phyloP scores from a whole-genome alignment of 92 coral and sea anemone genomes.

The Bergia sp. region DNA sequence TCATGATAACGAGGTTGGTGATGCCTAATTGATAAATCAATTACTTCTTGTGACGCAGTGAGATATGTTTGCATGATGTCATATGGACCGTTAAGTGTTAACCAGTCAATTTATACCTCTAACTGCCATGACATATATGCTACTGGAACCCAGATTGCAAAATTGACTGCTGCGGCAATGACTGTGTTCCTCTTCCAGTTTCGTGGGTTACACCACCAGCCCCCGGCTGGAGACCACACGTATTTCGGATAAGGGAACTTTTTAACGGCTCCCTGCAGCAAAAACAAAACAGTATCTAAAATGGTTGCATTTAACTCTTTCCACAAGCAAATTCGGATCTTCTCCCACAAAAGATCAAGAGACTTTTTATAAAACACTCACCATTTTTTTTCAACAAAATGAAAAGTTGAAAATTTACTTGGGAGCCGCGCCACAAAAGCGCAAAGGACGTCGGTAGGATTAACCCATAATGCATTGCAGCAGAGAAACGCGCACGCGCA shows the following conservation, averaged over 20 bases:
- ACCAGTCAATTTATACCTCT: constrained; percentile 69
- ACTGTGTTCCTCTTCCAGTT: constrained; percentile 98
- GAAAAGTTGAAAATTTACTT: neutral
- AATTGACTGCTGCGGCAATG: constrained; percentile 74
- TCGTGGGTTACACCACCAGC: constrained; percentile 99
- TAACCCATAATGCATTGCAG: constrained; percentile 49
- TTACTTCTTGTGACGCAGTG: no score
- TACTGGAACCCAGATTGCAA: constrained; percentile 82
- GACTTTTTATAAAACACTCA: neutral
- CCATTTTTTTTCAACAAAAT: neutral
- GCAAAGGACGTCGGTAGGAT: neutral
- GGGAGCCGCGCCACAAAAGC: constrained; percentile 24
- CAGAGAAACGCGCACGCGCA: constrained; percentile 63
- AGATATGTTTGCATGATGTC: neutral
- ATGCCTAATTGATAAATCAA: no score
- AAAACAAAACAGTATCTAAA: neutral
- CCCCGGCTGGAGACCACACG: constrained; percentile 99
- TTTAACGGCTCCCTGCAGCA: constrained; percentile 87
- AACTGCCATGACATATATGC: constrained; percentile 82
- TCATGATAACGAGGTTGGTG: no score
- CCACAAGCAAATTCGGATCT: neutral
- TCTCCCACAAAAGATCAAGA: neutral
- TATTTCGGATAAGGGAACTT: constrained; percentile 97
- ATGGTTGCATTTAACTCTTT: neutral
- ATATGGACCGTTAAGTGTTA: neutral